Conservation (phyloP, 2,113 vertebrate genomes). For the Tylochromis polylepis region DNA sequence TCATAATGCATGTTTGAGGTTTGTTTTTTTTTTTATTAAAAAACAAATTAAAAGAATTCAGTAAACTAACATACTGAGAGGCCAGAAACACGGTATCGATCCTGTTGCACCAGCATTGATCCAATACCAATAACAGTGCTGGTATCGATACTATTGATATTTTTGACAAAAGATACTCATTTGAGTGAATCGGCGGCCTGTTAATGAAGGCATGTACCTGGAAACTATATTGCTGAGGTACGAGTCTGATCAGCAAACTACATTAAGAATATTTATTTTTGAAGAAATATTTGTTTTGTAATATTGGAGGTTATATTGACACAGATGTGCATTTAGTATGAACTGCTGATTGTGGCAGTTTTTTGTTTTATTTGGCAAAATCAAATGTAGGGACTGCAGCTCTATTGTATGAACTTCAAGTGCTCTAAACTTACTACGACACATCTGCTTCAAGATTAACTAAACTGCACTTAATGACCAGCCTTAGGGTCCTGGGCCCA, state of each 20-base stretch:
- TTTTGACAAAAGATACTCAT: too few relatives aligned
- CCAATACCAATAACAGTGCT: background rate
- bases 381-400: background rate
- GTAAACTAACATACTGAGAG: too few relatives aligned
- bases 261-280: background rate
- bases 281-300: background rate
- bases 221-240: background rate
- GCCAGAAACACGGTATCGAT: background rate
- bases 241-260: background rate
- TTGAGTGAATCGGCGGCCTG: too few relatives aligned
- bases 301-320: background rate
- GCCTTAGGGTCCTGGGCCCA: background rate
- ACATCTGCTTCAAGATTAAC: background rate
- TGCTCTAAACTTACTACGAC: background rate
- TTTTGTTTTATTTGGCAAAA: background rate
- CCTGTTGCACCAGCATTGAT: background rate
- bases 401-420: background rate
- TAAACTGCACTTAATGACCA: background rate
- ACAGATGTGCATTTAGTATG: too few relatives aligned
- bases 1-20: too few relatives aligned
- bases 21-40: too few relatives aligned
- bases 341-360: too few relatives aligned
- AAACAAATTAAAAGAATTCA: too few relatives aligned
- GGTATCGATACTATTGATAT: too few relatives aligned
- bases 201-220: background rate